phyloP scores from a whole-genome alignment of 1,140 invertebrate genomes.

The Drosophila dunni region DNA sequence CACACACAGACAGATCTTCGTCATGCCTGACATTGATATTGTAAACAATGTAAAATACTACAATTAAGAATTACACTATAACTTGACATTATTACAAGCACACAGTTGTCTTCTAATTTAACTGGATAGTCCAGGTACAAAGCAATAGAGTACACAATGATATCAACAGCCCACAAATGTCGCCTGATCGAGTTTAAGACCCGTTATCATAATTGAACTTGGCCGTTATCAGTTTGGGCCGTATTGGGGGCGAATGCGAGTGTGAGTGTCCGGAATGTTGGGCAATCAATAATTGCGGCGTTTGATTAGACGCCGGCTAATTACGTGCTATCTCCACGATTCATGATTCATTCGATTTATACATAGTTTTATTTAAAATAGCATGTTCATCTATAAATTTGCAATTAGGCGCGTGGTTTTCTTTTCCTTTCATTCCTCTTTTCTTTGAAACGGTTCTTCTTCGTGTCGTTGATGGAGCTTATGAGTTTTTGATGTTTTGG shows the following conservation, averaged over 20 bases:
- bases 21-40: slow-evolving; percentile 40
- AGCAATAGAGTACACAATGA: slow-evolving; percentile 20
- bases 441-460: slow-evolving; percentile 2
- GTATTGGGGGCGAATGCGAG: background rate
- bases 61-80: background rate
- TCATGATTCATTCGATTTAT: slow-evolving; percentile 69
- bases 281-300: slow-evolving; percentile 42
- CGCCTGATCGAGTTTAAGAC: slow-evolving; percentile 60
- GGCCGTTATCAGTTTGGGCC: slow-evolving; percentile 12
- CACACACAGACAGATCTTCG: background rate
- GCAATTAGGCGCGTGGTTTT: slow-evolving; percentile 52
- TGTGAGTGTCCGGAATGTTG: slow-evolving; percentile 29
- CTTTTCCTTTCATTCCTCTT: slow-evolving; percentile 3
- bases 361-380: slow-evolving; percentile 77
- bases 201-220: slow-evolving; percentile 46
- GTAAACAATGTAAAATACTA: slow-evolving; percentile 2
- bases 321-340: background rate
- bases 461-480: slow-evolving; percentile 7
- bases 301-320: slow-evolving; percentile 25
- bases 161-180: slow-evolving; percentile 26
- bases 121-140: slow-evolving; percentile 49
- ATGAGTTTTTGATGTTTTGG: slow-evolving; percentile 40
- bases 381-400: slow-evolving; percentile 73
- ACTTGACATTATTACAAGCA: slow-evolving; percentile 3
- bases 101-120: no score